Base-by-base conservation (phyloP, 2,888 invertebrate genomes). In the Drosophila meridionalis region DNA sequence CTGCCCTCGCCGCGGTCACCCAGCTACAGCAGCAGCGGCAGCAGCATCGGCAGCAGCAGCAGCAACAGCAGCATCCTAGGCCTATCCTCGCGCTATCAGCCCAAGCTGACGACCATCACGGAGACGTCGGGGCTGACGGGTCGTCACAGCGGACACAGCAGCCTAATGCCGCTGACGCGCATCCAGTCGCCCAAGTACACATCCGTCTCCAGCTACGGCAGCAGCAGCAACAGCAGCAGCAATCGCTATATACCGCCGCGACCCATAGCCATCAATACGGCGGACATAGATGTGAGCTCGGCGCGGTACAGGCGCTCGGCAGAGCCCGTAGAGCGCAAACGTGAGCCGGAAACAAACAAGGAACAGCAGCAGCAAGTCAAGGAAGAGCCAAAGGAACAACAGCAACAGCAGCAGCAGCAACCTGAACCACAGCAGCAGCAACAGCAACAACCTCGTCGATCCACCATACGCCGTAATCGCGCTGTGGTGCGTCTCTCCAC, bases 211-310 rank as follows among this genome's bases (percentile, higher is more conserved):
- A 93, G 87, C 79, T 95, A 92, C 81, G 43, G 80, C 20, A 38
- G 73, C 28, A 92, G 36, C 65, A 40, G 14, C 68, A 55, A 5
- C 53, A 48, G 90, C 92, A 79, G 52, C 92, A 66, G 80, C 5
- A 91, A 93, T 36, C 93, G 93, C 74, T 94, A 94, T 76, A 93
- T 92, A 65, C 91, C 94, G 2, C 93, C 95, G 2, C 95, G 96
- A 61, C 96, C 97, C 2, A 95, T 96, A 58, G 95, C 95, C 79
- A 96, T 97, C 75, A 97, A 97, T 92, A 97, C 97, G 3, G 96
- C 97, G 38, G 97, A 97, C 91, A 97, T 97, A 79, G 97, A 97
- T 92, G 97, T 97, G 0, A 96, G 97, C 0, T 95, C 95, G 74
- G 94, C 96, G 73, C 94, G 94, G 83, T 96, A 95, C 83, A 72